A percentile compares a stretch with the other conserved stretches of the same genome.
These are phyloP conservation scores for Esox masquinongy DNA, from an alignment of 2,797 vertebrate genomes.

Conservation along the genomic window DNA sequence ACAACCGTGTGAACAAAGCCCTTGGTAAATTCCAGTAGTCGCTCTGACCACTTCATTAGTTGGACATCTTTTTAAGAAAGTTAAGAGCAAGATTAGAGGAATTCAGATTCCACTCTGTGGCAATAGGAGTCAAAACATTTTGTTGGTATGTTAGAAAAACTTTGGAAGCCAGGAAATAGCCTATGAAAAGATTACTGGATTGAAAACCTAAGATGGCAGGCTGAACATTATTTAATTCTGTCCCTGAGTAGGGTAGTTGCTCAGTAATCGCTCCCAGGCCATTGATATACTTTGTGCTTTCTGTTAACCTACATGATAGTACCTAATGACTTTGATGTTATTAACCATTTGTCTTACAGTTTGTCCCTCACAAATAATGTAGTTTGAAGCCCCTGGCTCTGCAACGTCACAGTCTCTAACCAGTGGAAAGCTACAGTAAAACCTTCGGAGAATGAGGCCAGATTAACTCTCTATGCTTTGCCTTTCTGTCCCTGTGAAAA, in stretches of 20 bases:
- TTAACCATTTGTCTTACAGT: not conserved
- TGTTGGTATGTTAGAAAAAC: not conserved
- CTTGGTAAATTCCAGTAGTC: not conserved
- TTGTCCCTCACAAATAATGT: not conserved
- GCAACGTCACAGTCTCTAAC: not conserved
- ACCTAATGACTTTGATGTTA: not conserved
- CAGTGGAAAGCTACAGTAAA: not conserved
- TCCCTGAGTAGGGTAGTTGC: no score
- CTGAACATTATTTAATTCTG: no score
- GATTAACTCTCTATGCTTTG: not conserved
- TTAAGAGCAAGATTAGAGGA: not conserved
- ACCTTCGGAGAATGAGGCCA: not conserved
- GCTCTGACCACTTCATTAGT: slow-evolving; percentile 8
- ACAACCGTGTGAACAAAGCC: not conserved
- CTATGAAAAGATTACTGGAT: no score
- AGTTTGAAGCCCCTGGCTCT: not conserved
- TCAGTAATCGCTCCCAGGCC: no score
- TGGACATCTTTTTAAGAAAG: not conserved
- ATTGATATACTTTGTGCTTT: no score
- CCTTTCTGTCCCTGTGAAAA: not conserved
- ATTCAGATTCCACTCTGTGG: not conserved
- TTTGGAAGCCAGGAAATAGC: no score
- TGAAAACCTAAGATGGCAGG: no score
- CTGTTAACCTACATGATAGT: not conserved
- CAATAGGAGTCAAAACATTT: not conserved